These are phyloP conservation scores for Phrynocephalus versicolor DNA, from an alignment of 2,113 vertebrate species.

Conservation along the genomic window DNA sequence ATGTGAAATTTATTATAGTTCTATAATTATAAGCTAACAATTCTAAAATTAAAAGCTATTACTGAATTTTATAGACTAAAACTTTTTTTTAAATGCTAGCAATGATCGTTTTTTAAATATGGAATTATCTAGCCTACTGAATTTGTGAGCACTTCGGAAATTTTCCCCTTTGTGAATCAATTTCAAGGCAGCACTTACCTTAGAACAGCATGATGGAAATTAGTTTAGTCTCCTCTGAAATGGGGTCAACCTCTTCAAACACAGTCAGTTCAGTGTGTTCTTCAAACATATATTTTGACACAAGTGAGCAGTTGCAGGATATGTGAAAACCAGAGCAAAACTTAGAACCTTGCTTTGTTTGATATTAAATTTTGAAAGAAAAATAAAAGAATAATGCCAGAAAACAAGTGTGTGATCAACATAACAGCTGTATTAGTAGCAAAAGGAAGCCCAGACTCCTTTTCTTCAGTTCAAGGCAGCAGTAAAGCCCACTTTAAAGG, in stretches of 20 bases:
- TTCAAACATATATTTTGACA: not conserved
- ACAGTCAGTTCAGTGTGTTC: not conserved
- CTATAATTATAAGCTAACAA: too few relatives aligned
- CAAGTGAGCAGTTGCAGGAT: not conserved
- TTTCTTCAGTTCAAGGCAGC: not conserved
- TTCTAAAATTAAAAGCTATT: slow-evolving; percentile 29
- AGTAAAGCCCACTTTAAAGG: not conserved
- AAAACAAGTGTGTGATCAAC: not conserved
- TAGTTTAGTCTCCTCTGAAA: not conserved
- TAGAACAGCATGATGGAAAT: not conserved
- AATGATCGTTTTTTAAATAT: not conserved
- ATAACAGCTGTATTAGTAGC: not conserved
- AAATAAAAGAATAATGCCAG: not conserved
- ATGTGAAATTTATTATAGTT: not conserved
- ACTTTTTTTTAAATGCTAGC: not conserved
- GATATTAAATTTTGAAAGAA: not conserved
- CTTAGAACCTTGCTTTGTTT: not conserved
- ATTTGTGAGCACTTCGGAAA: not conserved
- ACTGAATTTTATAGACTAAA: slow-evolving; percentile 19
- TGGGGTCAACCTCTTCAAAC: not conserved
- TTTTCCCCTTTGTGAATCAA: not conserved
- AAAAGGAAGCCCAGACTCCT: not conserved
- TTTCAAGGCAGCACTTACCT: not conserved
- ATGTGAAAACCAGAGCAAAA: not conserved
- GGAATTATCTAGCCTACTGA: not conserved